Evolutionary conservation across 64 coral and sea anemone species (phyloP), one percentile per base, ranked within the genome.

Genomic region (Anthopleura sola): DNA sequence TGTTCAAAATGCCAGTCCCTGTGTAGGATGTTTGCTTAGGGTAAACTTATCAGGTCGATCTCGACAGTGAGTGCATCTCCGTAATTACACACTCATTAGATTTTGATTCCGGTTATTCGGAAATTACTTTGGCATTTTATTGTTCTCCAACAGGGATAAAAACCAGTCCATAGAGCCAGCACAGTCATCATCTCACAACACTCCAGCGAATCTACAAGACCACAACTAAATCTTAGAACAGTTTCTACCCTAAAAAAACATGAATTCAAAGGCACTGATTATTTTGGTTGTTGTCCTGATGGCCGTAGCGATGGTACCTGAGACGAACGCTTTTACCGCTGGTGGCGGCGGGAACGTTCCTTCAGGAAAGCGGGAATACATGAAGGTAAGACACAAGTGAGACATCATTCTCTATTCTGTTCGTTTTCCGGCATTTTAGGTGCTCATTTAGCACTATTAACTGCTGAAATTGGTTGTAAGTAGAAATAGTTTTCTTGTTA

Each of bases 301-400:
- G 50, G 87, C 79, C 15, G 68, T 89, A 47, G 78, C 87, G 46
- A 68, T 89, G 71, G 60, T 97, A 33, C 87, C 83, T 46, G 78
- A 97, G 34, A 83, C 86, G 23, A 86, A 90, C 54, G 87, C 94
- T 28, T 97, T 97, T 68, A 97, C 94, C 18, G 94, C 94, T 0
- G 94, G 94, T 23, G 94, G 94, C 12, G 94, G 94, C 8, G 94
- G 94, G 23, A 97, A 92, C 74, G 86, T 97, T 60, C 93, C 93
- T 13, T 23, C 80, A 34, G 55, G 64, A 38, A 84, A 76, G 39
- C 36, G 82, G 29, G 82, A 83, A 60, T 83, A 48, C 31, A 83
- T 83, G 82, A 60, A 17, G 82, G 82, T 83, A 33, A 83, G 82
- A n/a, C 16, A 16, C 17, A 24, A 44, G 0, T 44, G 40, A 44